Evolutionary conservation across 2,113 vertebrate genomes (phyloP), one percentile per base, ranked within the genome.

Genomic region (Protomyctophum bolini): DNA sequence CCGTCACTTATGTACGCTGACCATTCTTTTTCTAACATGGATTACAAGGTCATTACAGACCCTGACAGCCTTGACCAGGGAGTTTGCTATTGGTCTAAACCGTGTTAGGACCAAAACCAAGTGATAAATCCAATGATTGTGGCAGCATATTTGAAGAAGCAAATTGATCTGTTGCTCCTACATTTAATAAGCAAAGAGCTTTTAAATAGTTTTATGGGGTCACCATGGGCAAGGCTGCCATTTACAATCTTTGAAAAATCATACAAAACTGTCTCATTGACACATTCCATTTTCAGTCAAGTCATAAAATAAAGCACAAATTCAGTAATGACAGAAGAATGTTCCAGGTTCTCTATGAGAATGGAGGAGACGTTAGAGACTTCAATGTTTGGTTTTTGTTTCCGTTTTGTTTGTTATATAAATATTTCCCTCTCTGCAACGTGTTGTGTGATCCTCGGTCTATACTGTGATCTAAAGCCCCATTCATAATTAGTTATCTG

Each of bases 391-490:
- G 33, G 33, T 41, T 41, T 41, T 41, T 41, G 33, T 41, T 41
- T 41, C 33, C 33, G 33, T 41, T 41, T 64, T 72, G 68, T 67
- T 81, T 76, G 56, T 83, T 81, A 78, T 66, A 75, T 66, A 57
- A 75, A 84, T 63, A 76, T 55, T 67, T 76, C 75, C 78, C 68
- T 78, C 50, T 86, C 72, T 83, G 82, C 85, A 85, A 83, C 73
- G 74, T 80, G 80, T 83, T 61, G 73, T 79, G 87, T 73, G 67
- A 90, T 91, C 76, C 87, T 73, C 70, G 62, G 93, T 0, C 93
- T 89, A 91, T 21, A 93, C 91, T 93, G 92, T 88, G 94, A 94
- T 94, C 91, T 93, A 89, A 41, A 41, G 33, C 33, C 33, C 5
- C 33, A 6, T 41, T 41, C 33, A 6, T 41, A 41, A 41, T 41